These are phyloP conservation scores for Autographa pulchrina DNA, from an alignment of 2,888 invertebrate species.

Conservation along the genomic window DNA sequence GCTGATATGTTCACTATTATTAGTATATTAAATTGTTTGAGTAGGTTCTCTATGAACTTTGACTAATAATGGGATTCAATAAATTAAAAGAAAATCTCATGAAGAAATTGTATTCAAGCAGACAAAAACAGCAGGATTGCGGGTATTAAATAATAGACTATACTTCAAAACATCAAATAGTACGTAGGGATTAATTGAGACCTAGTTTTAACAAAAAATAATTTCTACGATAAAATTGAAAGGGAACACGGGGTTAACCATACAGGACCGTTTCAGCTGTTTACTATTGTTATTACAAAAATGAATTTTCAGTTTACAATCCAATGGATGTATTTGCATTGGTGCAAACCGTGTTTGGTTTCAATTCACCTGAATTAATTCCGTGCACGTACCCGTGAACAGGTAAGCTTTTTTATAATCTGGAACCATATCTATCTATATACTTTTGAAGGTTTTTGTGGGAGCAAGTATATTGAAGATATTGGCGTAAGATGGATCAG, in stretches of 20 bases:
- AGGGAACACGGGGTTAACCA: not conserved
- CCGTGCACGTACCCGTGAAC: not conserved
- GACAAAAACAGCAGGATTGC: too few species aligned
- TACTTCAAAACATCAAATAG: too few species aligned
- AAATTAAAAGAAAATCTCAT: not conserved
- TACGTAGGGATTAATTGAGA: too few species aligned
- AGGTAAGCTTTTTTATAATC: not conserved
- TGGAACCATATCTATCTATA: not conserved
- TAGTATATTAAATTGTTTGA: not conserved
- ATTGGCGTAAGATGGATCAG: conserved; percentile 8
- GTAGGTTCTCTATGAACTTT: not conserved
- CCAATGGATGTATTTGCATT: conserved; percentile 7
- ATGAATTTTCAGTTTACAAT: conserved; percentile 19
- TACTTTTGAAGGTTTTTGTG: too few species aligned
- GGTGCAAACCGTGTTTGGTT: conserved; percentile 6
- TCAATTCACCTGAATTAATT: not conserved
- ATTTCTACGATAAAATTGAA: not conserved
- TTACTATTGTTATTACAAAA: not conserved
- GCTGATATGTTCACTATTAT: not conserved
- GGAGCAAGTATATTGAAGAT: not conserved
- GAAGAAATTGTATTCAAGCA: too few species aligned
- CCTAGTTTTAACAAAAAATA: too few species aligned
- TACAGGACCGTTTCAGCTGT: not conserved
- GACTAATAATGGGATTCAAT: not conserved
- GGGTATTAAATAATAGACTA: too few species aligned